These are phyloP conservation scores for Drosophila orena DNA, from an alignment of 1,140 invertebrate species.

Conservation along the genomic window DNA sequence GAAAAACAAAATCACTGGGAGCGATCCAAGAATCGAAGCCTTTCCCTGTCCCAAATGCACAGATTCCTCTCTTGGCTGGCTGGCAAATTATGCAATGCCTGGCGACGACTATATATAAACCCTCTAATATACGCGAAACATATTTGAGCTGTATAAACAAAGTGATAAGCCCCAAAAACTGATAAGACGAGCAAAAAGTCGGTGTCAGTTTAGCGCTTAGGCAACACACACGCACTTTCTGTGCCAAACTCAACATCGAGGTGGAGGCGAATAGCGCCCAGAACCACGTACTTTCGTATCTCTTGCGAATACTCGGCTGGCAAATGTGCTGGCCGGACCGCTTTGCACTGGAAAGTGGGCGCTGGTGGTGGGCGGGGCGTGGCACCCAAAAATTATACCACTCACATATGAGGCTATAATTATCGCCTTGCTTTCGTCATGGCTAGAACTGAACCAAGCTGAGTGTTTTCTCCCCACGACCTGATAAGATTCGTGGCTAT, in stretches of 20 bases:
- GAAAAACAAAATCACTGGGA: slow-evolving; percentile 50
- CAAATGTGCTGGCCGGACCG: slow-evolving; percentile 40
- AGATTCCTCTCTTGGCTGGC: slow-evolving; percentile 52
- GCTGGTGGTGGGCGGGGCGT: slow-evolving; percentile 19
- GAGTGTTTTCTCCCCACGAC: slow-evolving; percentile 20
- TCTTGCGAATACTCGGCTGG: slow-evolving; percentile 29
- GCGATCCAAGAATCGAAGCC: slow-evolving; percentile 16
- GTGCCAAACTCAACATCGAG: slow-evolving; percentile 26
- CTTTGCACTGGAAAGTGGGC: slow-evolving; percentile 42
- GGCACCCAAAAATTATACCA: slow-evolving; percentile 2
- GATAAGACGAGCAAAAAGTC: slow-evolving; percentile 48
- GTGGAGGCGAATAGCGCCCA: slow-evolving; percentile 23
- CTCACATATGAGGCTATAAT: slow-evolving; percentile 26
- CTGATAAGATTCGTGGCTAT: slow-evolving; percentile 46
- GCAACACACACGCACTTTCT: slow-evolving; percentile 59
- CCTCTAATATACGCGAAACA: slow-evolving; percentile 24
- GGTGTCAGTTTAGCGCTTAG: slow-evolving; percentile 28
- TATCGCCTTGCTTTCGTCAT: slow-evolving; percentile 66
- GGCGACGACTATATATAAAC: slow-evolving; percentile 34
- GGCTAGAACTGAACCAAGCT: slow-evolving; percentile 35
- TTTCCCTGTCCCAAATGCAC: slow-evolving; percentile 30
- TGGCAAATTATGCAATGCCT: slow-evolving; percentile 63
- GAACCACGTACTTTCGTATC: slow-evolving; percentile 38
- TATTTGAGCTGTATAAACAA: slow-evolving; percentile 61
- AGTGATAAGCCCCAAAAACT: slow-evolving; percentile 58